These are phyloP conservation scores for Verasper variegatus DNA, from an alignment of 2,113 vertebrate species.

Conservation along the genomic window DNA sequence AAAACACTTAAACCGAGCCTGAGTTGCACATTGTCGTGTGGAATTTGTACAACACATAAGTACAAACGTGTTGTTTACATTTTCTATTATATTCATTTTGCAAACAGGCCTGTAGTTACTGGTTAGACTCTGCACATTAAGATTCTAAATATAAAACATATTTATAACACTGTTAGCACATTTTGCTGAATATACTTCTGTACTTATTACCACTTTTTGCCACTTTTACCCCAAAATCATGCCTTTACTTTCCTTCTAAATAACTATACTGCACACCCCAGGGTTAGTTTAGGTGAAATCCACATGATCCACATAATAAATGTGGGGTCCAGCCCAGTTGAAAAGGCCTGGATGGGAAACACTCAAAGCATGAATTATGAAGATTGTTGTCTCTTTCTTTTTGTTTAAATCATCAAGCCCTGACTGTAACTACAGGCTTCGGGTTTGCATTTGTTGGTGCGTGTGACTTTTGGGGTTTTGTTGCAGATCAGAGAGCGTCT, in stretches of 20 bases:
- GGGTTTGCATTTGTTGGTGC: constrained; percentile 13
- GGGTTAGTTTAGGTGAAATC: constrained; percentile 28
- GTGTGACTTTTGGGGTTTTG: constrained; percentile 22
- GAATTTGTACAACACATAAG: background rate
- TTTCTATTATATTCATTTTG: background rate
- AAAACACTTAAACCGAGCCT: no score
- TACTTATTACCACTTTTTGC: no score
- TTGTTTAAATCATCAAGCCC: constrained; percentile 15
- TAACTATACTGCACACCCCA: background rate
- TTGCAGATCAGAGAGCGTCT: constrained; percentile 29
- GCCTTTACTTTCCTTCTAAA: no score
- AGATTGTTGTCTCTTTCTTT: constrained; percentile 2
- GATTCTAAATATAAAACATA: background rate
- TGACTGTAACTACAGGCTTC: constrained; percentile 27
- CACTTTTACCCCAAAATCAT: background rate
- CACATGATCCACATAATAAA: constrained; percentile 43
- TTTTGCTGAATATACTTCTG: no score
- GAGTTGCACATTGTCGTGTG: background rate
- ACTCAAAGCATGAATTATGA: constrained; percentile 52
- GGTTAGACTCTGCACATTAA: background rate
- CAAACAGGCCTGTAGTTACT: background rate
- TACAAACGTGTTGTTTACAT: background rate
- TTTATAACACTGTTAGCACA: background rate
- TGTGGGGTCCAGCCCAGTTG: constrained; percentile 31
- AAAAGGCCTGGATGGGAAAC: constrained; percentile 30